Percentiles rank a stretch among this genome's conserved stretches.
These are phyloP conservation scores for Rhyacophila brunnea DNA, from an alignment of 1,140 invertebrate genomes.

Conservation along the genomic window DNA sequence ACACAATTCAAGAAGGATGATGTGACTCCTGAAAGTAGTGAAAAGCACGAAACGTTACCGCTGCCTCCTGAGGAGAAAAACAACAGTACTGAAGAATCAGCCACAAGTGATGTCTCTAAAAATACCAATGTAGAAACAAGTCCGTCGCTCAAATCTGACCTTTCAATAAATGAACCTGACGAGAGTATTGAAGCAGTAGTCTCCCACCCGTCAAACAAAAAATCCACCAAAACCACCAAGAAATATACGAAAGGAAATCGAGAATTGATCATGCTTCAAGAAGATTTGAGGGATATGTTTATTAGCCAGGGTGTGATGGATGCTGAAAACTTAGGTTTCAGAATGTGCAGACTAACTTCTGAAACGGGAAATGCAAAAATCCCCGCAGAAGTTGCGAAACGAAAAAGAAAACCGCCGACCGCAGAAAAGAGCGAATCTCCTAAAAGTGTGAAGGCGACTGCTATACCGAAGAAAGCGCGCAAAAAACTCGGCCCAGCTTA, in stretches of 20 bases:
- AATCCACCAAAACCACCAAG: slow-evolving; percentile 28
- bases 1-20: no score
- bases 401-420: slow-evolving; percentile 4
- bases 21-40: not conserved
- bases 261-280: slow-evolving; percentile 62
- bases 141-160: not conserved
- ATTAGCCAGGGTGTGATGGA: slow-evolving; percentile 41
- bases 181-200: not conserved
- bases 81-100: not conserved
- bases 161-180: not conserved
- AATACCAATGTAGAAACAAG: not conserved
- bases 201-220: not conserved
- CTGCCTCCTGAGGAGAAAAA: not conserved
- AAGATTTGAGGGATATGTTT: slow-evolving; percentile 68
- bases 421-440: not conserved
- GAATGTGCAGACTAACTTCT: slow-evolving; percentile 40
- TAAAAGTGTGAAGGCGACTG: not conserved
- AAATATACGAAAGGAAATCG: slow-evolving; percentile 39
- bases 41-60: not conserved
- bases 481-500: not conserved
- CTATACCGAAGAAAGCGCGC: not conserved
- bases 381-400: not conserved
- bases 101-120: not conserved
- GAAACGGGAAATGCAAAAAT: slow-evolving; percentile 7
- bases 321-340: slow-evolving; percentile 42